Evolutionary conservation across 2,113 vertebrate species (phyloP), one percentile per base, ranked within the genome.

Genomic region (Pteronura brasiliensis): DNA sequence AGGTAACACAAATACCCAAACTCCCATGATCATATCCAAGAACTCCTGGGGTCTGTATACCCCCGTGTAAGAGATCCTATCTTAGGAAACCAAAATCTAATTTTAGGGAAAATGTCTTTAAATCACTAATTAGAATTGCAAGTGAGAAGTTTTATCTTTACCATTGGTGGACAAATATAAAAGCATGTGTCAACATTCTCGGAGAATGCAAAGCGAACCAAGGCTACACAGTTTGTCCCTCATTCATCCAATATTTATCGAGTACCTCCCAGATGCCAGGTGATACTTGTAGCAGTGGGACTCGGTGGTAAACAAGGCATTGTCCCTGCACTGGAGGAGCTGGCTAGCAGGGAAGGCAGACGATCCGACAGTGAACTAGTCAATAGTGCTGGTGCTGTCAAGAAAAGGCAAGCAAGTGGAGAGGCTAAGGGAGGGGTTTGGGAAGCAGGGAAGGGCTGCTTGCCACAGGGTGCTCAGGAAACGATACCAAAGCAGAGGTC

Each of bases 41-140:
- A 67, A 49, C 2, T 21, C 36, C 8, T 1, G 8, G 65, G 13
- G 21, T 87, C 80, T 67, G 44, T 14, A 81, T 7, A 36, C 21
- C 27, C 10, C 65, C 34, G 6, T 11, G 6, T 65, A 67, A 87
- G 14, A 74, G 10, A 34, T 6, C 21, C 20, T 31, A 20, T 69
- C 89, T 71, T 49, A 96, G 74, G n/a, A 89, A 95, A 85, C 4
- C 86, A 79, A 71, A 72, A 83, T 52, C 39, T 39, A 49, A 87
- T 83, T 96, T 95, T 76, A 57, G 31, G 69, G 65, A 96, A 88
- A 87, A 31, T 13, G 23, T 42, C 89, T 95, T 86, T 93, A 49
- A 47, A 44, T 12, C 65, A 61, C 72, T 86, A 90, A 88, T 84
- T 42, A 69, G 88, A 93, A 90, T n/a, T 57, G 23, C 57, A 90